phyloP scores from a whole-genome alignment of 2,888 invertebrate genomes.

The Meandrusa payeni region DNA sequence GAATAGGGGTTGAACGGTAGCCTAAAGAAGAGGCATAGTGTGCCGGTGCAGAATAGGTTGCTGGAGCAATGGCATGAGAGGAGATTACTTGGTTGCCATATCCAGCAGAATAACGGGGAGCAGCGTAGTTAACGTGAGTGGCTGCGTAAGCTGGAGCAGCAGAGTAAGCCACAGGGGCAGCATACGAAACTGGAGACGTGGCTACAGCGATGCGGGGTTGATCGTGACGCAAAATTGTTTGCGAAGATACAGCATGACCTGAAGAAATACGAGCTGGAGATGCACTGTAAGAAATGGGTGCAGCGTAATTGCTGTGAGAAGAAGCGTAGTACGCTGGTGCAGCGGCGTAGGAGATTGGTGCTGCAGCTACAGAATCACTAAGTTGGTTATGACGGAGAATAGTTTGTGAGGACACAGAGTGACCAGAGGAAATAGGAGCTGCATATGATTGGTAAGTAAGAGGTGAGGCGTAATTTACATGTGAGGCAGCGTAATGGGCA shows the following conservation, averaged over 20 bases:
- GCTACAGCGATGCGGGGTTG: conserved; percentile 58
- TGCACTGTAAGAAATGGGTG: conserved; percentile 17
- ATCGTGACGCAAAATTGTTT: conserved; percentile 32
- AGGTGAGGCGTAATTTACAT: conserved; percentile 29
- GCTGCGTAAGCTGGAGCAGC: conserved; percentile 37
- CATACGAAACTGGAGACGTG: too few relatives aligned
- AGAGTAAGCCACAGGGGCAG: conserved; percentile 34
- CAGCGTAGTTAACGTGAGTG: conserved; percentile 34
- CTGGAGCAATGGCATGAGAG: conserved; percentile 30
- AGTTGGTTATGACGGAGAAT: conserved; percentile 29
- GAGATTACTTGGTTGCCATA: conserved; percentile 35
- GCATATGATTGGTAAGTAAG: conserved; percentile 35
- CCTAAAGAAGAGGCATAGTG: conserved; percentile 27
- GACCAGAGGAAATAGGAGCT: conserved; percentile 35
- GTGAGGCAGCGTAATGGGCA: conserved; percentile 30
- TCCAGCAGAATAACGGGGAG: conserved; percentile 35
- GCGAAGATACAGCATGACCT: conserved; percentile 66
- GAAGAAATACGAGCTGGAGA: conserved; percentile 31
- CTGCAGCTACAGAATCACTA: too few relatives aligned
- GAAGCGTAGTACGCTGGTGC: too few relatives aligned
- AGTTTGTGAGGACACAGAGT: conserved; percentile 37
- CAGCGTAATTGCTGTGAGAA: too few relatives aligned
- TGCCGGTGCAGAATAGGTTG: conserved; percentile 31
- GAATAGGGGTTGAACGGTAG: conserved; percentile 24
- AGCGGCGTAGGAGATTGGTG: background rate